Conservation (phyloP, 2,888 invertebrate genomes). For the Coenonympha arcania region DNA sequence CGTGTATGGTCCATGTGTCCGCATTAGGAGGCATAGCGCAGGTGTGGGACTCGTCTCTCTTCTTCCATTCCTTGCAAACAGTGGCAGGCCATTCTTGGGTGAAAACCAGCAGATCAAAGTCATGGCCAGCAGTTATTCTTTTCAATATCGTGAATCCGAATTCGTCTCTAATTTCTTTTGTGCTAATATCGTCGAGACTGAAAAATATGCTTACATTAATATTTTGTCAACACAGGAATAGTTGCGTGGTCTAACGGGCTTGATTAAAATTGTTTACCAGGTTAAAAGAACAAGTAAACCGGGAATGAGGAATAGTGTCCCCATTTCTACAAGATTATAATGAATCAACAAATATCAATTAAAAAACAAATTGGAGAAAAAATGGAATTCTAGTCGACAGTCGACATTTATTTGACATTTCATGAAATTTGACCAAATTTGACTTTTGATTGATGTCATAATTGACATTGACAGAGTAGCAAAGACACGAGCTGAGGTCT, state of each 20-base stretch:
- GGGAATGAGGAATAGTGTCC: not conserved
- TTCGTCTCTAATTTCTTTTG: slow-evolving; percentile 11
- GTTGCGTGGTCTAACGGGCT: not conserved
- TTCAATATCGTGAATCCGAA: slow-evolving; percentile 4
- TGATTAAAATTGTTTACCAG: not conserved
- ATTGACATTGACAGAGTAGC: too few relatives aligned
- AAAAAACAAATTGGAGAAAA: too few relatives aligned
- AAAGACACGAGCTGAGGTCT: too few relatives aligned
- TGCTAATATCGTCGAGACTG: slow-evolving; percentile 29
- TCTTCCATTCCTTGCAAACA: slow-evolving; percentile 80
- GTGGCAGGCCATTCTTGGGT: slow-evolving; percentile 84
- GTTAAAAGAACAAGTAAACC: not conserved
- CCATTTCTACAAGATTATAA: not conserved
- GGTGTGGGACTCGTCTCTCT: slow-evolving; percentile 70
- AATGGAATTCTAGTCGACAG: too few relatives aligned
- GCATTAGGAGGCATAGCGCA: slow-evolving; percentile 77
- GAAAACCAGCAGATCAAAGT: slow-evolving; percentile 84
- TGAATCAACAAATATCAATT: too few relatives aligned
- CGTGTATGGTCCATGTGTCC: slow-evolving; percentile 85
- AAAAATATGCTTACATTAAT: slow-evolving; percentile 12
- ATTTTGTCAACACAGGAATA: not conserved
- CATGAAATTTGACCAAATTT: too few relatives aligned
- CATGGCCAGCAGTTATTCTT: not conserved
- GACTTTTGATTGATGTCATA: too few relatives aligned
- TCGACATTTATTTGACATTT: too few relatives aligned